A percentile compares a stretch with the other conserved stretches of the same genome.
Evolutionary conservation across 2,888 invertebrate species (phyloP).

Genomic region (Amblyjoppa proteus): DNA sequence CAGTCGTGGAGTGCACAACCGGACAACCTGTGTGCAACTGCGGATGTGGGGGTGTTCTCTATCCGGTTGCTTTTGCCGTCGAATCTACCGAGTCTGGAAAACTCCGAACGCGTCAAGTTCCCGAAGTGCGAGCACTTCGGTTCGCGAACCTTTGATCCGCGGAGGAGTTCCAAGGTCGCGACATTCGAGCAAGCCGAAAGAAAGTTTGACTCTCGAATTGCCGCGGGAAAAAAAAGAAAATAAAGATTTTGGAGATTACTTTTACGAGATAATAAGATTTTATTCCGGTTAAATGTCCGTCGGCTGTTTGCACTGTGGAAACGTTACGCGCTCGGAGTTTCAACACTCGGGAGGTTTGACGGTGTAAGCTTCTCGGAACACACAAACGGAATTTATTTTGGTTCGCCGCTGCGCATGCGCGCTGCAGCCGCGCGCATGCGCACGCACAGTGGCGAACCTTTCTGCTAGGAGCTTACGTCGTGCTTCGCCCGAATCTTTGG

Average conservation of each 20-base stretch:
- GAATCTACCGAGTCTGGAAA: no score
- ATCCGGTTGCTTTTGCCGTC: not conserved
- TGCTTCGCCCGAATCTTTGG: not conserved
- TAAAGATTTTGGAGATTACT: not conserved
- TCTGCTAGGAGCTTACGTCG: slow-evolving; percentile 12
- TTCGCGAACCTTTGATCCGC: no score
- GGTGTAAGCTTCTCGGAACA: not conserved
- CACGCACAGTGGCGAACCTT: not conserved
- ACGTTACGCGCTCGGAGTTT: not conserved
- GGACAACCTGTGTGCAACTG: slow-evolving; percentile 31
- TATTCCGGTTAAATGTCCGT: not conserved
- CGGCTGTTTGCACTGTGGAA: no score
- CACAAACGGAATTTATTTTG: not conserved
- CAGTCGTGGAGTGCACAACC: slow-evolving; percentile 30
- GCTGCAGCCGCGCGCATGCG: slow-evolving; percentile 8
- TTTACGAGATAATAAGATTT: not conserved
- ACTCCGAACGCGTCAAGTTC: not conserved
- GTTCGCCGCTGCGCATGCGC: not conserved
- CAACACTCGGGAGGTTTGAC: not conserved
- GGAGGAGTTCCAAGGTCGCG: no score
- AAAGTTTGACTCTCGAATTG: no score
- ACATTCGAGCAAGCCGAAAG: no score
- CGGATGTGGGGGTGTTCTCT: slow-evolving; percentile 7
- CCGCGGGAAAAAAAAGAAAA: not conserved
- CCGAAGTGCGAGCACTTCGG: not conserved